These are phyloP conservation scores for Pseudonaja textilis DNA, from an alignment of 2,113 vertebrate genomes.

Conservation along the genomic window DNA sequence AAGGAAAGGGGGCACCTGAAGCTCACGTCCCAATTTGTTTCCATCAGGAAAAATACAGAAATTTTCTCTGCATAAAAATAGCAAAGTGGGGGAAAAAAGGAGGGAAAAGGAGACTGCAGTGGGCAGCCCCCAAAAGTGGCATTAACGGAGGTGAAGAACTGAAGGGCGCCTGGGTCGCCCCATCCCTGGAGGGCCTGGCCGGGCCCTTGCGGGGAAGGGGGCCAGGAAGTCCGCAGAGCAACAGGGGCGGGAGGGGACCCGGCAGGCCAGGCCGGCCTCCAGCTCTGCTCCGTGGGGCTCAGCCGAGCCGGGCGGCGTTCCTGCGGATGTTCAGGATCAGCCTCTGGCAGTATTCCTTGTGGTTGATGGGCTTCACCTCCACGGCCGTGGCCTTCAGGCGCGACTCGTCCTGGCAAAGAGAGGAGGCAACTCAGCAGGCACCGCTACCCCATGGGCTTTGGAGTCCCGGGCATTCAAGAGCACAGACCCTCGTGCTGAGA, in stretches of 20 bases:
- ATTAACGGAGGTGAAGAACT: slow-evolving; percentile 71
- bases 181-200: neutral
- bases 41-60: slow-evolving; percentile 31
- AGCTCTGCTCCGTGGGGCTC: neutral
- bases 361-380: slow-evolving; percentile 90
- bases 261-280: accelerated
- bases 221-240: neutral
- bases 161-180: neutral
- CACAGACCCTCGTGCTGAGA: neutral
- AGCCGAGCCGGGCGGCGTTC: slow-evolving; percentile 61
- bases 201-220: neutral
- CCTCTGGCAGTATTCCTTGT: slow-evolving; percentile 87
- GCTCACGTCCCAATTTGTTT: slow-evolving; percentile 45
- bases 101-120: slow-evolving; percentile 29
- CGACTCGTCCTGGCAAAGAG: slow-evolving; percentile 84
- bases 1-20: slow-evolving; percentile 47
- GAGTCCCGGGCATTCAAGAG: neutral
- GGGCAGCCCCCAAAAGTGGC: slow-evolving; percentile 53
- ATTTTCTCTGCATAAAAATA: slow-evolving; percentile 33
- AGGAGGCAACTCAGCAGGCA: neutral
- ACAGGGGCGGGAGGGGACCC: neutral
- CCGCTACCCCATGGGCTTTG: slow-evolving; percentile 15
- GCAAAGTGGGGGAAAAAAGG: slow-evolving; percentile 37
- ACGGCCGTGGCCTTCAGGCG: slow-evolving; percentile 90
- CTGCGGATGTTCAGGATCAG: slow-evolving; percentile 87